A percentile compares a stretch with the other conserved stretches of the same genome.
These are phyloP conservation scores for Nycticorax nycticorax DNA, from an alignment of 2,113 vertebrate species.

Conservation along the genomic window DNA sequence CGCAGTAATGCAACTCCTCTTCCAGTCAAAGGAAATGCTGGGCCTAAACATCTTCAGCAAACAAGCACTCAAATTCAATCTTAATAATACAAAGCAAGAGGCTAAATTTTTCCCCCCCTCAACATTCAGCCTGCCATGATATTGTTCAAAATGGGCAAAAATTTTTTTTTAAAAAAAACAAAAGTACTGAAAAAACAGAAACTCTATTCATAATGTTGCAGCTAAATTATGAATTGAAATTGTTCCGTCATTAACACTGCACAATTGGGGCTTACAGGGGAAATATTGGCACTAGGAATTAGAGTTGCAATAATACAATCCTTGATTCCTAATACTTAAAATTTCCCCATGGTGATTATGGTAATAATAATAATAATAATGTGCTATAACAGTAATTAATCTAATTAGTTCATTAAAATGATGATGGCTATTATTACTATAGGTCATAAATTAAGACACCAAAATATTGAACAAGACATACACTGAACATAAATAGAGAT, in stretches of 20 bases:
- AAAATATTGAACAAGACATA: constrained; percentile 38
- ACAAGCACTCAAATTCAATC: background rate
- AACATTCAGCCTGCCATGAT: background rate
- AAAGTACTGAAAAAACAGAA: background rate
- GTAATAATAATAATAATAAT: constrained; percentile 28
- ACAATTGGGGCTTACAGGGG: background rate
- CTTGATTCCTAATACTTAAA: constrained; percentile 9
- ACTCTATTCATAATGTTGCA: background rate
- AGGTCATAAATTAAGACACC: constrained; percentile 60
- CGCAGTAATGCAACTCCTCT: background rate
- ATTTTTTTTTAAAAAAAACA: background rate
- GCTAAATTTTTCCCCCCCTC: background rate
- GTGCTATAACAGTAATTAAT: constrained; percentile 62
- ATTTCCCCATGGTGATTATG: constrained; percentile 7
- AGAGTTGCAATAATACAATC: background rate
- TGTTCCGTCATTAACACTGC: background rate
- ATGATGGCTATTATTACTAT: constrained; percentile 44
- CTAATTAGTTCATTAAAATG: constrained; percentile 57
- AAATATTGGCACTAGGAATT: background rate
- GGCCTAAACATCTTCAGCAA: background rate
- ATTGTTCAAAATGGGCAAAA: background rate
- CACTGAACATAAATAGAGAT: constrained; percentile 56
- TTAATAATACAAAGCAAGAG: background rate
- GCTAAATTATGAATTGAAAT: background rate
- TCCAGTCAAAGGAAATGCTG: background rate